These are phyloP conservation scores for Nipponia nippon DNA, from an alignment of 2,113 vertebrate species.

Conservation along the genomic window DNA sequence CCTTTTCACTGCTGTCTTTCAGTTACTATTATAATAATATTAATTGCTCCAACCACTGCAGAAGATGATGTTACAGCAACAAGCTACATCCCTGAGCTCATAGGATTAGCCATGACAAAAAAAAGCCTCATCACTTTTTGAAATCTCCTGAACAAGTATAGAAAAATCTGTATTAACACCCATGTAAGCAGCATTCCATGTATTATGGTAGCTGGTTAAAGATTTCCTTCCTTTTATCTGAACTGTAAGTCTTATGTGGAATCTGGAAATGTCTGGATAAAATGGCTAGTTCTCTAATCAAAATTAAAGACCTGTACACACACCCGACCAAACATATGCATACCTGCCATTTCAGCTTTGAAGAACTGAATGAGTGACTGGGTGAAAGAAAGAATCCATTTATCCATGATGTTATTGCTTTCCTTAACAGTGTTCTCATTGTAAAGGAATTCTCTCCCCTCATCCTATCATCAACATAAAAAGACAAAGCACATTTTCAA, in stretches of 20 bases:
- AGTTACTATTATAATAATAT: neutral
- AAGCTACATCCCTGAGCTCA: neutral
- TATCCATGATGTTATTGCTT: slow-evolving; percentile 94
- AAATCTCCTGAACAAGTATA: neutral
- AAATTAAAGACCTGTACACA: neutral
- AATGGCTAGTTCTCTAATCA: neutral
- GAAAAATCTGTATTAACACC: neutral
- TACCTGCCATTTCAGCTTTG: slow-evolving; percentile 91
- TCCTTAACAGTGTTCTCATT: slow-evolving; percentile 82
- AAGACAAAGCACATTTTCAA: slow-evolving; percentile 35
- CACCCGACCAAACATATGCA: neutral
- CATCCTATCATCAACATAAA: slow-evolving; percentile 78
- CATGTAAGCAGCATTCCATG: neutral
- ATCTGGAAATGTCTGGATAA: neutral
- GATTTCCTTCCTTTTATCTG: neutral
- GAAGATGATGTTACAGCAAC: neutral
- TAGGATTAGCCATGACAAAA: neutral
- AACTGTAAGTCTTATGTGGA: neutral
- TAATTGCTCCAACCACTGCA: neutral
- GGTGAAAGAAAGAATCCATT: slow-evolving; percentile 95
- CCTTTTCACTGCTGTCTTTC: neutral
- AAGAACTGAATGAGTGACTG: slow-evolving; percentile 95
- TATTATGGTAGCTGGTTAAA: neutral
- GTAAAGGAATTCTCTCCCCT: slow-evolving; percentile 84
- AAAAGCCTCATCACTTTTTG: neutral